phyloP scores from a whole-genome alignment of 2,888 invertebrate species.

The Cantharis rustica region DNA sequence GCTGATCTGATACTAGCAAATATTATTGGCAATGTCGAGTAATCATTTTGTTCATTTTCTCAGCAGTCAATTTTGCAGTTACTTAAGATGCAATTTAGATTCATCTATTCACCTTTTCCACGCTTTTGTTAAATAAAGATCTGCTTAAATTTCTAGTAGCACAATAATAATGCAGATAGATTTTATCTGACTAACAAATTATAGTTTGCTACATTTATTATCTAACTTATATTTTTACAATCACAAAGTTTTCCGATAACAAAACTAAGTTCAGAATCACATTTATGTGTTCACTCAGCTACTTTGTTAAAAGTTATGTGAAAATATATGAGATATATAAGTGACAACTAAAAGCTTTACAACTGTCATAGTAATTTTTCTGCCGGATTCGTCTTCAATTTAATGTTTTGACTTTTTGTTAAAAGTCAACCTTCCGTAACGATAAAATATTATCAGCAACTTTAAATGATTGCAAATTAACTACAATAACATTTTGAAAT shows the following conservation, averaged over 20 bases:
- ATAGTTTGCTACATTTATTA: not conserved
- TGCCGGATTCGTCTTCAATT: not conserved
- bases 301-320: not conserved
- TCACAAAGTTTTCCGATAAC: not conserved
- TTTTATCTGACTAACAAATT: not conserved
- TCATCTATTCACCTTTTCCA: not conserved
- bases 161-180: not conserved
- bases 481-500: too few species aligned
- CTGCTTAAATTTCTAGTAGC: not conserved
- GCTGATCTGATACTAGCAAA: not conserved
- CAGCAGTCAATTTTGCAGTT: not conserved
- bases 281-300: not conserved
- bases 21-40: not conserved
- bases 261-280: not conserved
- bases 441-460: not conserved
- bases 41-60: not conserved
- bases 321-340: not conserved
- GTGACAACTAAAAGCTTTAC: not conserved
- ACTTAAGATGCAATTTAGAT: not conserved
- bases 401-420: not conserved
- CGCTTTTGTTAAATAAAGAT: not conserved
- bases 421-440: not conserved
- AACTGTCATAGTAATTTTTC: not conserved
- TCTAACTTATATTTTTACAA: not conserved
- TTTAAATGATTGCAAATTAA: too few species aligned